These are phyloP conservation scores for Hoplodrina ambigua DNA, from an alignment of 2,888 invertebrate species.

Conservation along the genomic window DNA sequence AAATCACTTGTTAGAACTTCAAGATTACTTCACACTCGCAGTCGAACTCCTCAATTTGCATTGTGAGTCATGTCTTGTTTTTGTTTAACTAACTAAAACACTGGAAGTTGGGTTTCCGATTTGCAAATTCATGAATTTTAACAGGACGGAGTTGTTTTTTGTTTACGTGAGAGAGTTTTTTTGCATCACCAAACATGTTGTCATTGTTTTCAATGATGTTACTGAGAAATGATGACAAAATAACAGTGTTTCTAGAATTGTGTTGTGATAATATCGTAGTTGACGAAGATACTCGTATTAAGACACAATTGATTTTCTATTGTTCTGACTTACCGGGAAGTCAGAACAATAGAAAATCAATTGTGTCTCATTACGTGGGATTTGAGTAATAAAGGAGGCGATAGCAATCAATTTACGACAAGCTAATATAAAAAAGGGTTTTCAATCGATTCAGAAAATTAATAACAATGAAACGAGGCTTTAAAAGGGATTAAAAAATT, in stretches of 20 bases:
- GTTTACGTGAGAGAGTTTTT: not conserved
- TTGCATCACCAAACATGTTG: not conserved
- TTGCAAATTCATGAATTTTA: slow-evolving; percentile 11
- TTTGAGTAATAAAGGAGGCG: too few relatives aligned
- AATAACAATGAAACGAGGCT: not conserved
- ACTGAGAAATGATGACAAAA: not conserved
- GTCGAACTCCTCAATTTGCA: slow-evolving; percentile 17
- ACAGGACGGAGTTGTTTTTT: not conserved
- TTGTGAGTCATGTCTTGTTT: slow-evolving; percentile 10
- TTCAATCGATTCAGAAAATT: not conserved
- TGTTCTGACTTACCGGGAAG: too few relatives aligned
- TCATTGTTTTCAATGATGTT: not conserved
- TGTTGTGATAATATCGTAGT: not conserved
- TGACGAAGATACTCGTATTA: not conserved
- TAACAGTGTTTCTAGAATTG: not conserved
- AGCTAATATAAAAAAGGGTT: not conserved
- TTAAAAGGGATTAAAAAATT: not conserved
- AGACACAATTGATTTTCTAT: too few relatives aligned
- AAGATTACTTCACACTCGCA: not conserved
- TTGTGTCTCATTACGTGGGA: too few relatives aligned
- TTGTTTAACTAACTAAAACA: slow-evolving; percentile 6
- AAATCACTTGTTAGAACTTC: slow-evolving; percentile 32
- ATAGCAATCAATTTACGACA: not conserved
- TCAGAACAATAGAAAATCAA: too few relatives aligned
- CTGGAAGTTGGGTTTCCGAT: slow-evolving; percentile 4